Percentiles rank a stretch among this genome's conserved stretches.
Evolutionary conservation across 2,113 vertebrate genomes (phyloP).

Genomic region (Oriolus oriolus): DNA sequence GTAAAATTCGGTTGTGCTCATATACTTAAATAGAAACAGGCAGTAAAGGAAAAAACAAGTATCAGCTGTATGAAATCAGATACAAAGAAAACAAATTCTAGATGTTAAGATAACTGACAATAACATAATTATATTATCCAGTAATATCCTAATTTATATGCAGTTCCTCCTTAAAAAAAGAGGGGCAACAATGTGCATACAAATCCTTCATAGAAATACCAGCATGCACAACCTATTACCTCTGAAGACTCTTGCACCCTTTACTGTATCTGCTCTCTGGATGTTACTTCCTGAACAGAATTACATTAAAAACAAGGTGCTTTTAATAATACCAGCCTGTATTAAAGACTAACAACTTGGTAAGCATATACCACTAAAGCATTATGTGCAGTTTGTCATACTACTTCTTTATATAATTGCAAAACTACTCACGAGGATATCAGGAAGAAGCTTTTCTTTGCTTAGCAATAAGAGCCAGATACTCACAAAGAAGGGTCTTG

Average conservation of each 20-base stretch:
- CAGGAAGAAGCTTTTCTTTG: conserved; percentile 48
- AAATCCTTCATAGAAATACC: not conserved
- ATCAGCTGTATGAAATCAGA: not conserved
- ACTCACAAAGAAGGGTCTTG: conserved; percentile 99
- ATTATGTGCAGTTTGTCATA: not conserved
- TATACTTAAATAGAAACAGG: not conserved
- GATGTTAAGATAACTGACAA: not conserved
- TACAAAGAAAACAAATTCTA: not conserved
- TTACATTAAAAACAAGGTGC: not conserved
- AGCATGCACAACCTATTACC: not conserved
- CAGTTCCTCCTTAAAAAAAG: not conserved
- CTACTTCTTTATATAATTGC: conserved; percentile 7
- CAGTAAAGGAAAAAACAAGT: not conserved
- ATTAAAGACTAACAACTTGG: not conserved
- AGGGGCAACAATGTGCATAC: not conserved
- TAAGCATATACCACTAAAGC: not conserved
- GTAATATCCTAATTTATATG: not conserved
- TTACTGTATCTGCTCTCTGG: not conserved
- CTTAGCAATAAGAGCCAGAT: conserved; percentile 64
- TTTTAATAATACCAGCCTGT: not conserved
- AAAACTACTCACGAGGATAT: conserved; percentile 31
- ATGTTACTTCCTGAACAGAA: not conserved
- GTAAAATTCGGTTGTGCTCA: not conserved
- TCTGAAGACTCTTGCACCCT: not conserved
- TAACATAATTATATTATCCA: not conserved